phyloP scores from a whole-genome alignment of 2,113 vertebrate genomes.

The Galbula dea region DNA sequence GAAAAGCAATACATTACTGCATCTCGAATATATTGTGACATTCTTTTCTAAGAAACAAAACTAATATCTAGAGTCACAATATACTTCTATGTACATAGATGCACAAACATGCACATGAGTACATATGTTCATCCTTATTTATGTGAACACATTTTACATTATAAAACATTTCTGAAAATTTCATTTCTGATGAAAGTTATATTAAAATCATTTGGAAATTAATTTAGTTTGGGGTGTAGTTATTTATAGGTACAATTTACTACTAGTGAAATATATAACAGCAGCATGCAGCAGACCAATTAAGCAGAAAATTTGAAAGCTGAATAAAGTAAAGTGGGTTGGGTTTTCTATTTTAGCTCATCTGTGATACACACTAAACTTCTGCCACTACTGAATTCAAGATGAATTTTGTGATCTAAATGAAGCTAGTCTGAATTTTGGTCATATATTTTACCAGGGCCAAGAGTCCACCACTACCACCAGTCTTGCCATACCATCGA shows the following conservation, averaged over 20 bases:
- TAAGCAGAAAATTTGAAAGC: not conserved
- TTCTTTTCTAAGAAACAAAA: slow-evolving; percentile 21
- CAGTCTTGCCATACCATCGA: not conserved
- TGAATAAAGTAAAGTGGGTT: not conserved
- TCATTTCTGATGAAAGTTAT: not conserved
- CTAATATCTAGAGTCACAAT: not conserved
- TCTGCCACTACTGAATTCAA: not conserved
- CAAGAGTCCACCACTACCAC: not conserved
- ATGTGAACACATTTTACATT: not conserved
- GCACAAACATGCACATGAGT: not conserved
- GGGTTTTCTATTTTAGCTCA: not conserved
- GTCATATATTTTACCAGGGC: not conserved
- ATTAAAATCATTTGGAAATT: not conserved
- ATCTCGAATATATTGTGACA: slow-evolving; percentile 63
- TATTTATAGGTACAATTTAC: not conserved
- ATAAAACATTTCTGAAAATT: not conserved
- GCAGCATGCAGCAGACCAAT: not conserved
- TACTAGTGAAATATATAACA: not conserved
- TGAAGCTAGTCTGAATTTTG: not conserved
- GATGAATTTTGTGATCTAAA: not conserved
- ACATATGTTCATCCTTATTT: not conserved
- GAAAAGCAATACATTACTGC: slow-evolving; percentile 74
- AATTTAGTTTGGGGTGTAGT: not conserved
- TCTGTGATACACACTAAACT: not conserved
- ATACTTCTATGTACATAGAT: not conserved